Evolutionary conservation across 37 sponge, comb jelly and placozoan species (phyloP).

Genomic region (Haliclona indistincta): DNA sequence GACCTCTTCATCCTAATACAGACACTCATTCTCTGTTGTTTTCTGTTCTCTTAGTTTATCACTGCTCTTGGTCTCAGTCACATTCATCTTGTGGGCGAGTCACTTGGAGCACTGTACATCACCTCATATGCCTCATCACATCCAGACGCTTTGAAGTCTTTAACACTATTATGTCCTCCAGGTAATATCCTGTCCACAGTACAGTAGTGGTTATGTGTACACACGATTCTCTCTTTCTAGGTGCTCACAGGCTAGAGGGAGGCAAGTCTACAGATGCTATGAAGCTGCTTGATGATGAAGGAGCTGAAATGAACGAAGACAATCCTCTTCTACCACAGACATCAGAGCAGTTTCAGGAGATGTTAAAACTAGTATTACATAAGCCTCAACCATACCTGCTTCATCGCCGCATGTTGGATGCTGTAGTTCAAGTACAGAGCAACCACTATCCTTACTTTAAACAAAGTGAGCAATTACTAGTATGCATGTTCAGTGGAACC

Average conservation of each 20-base stretch:
- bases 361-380: constrained; percentile 62
- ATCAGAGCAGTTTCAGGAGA: constrained; percentile 54
- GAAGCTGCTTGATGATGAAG: constrained; percentile 35
- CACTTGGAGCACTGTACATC: constrained; percentile 55
- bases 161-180: constrained; percentile 71
- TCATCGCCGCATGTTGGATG: constrained; percentile 47
- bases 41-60: constrained; percentile 45
- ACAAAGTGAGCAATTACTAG: constrained; percentile 49
- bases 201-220: neutral
- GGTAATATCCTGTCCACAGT: constrained; percentile 17
- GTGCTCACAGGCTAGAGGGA: constrained; percentile 31
- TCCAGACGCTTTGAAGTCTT: constrained; percentile 16
- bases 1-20: neutral
- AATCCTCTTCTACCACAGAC: constrained; percentile 40
- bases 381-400: constrained; percentile 28
- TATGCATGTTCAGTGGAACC: no score
- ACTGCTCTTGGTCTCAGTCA: constrained; percentile 31
- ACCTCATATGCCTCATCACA: constrained; percentile 22
- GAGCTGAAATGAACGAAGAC: neutral
- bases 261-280: constrained; percentile 40
- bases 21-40: neutral
- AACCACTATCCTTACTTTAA: constrained; percentile 33
- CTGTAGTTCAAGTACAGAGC: constrained; percentile 47
- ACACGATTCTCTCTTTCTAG: constrained; percentile 1
- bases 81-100: constrained; percentile 63